A percentile compares a stretch with the other conserved stretches of the same genome.
Conservation (phyloP, 2,797 vertebrate species). For the Bovichtus variegatus region DNA sequence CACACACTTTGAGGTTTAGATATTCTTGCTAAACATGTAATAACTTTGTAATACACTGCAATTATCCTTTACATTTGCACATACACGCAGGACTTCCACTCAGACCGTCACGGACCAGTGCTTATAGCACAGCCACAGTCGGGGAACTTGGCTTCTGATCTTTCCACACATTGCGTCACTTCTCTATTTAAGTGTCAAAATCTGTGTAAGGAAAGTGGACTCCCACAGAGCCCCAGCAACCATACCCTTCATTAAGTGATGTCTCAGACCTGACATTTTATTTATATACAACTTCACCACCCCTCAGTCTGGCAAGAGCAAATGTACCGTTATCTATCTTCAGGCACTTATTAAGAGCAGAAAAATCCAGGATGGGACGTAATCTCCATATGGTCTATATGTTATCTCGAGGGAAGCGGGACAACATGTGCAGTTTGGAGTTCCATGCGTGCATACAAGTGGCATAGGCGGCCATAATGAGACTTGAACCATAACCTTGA, state of each 20-base stretch:
- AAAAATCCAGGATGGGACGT: neutral
- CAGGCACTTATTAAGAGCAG: slow-evolving; percentile 6
- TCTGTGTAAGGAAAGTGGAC: slow-evolving; percentile 58
- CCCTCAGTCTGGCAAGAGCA: neutral
- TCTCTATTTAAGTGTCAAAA: slow-evolving; percentile 62
- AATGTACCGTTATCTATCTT: slow-evolving; percentile 1
- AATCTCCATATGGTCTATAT: neutral
- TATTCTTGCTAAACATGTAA: neutral
- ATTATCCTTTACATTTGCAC: neutral
- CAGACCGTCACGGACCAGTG: slow-evolving; percentile 25
- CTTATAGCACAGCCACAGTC: slow-evolving; percentile 26
- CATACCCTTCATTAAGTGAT: slow-evolving; percentile 60
- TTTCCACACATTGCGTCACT: slow-evolving; percentile 71
- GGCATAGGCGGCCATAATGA: slow-evolving; percentile 40
- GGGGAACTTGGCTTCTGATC: slow-evolving; percentile 52
- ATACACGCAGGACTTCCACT: slow-evolving; percentile 16
- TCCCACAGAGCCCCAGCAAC: slow-evolving; percentile 50
- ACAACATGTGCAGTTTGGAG: neutral
- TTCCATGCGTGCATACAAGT: slow-evolving; percentile 1
- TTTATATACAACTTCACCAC: slow-evolving; percentile 37
- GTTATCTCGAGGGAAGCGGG: neutral
- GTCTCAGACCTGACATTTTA: slow-evolving; percentile 37
- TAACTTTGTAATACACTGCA: neutral
- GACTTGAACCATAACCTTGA: slow-evolving; percentile 37
- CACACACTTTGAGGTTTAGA: neutral